Evolutionary conservation across 1,140 invertebrate species (phyloP).

Genomic region (Drosophila ananassae): DNA sequence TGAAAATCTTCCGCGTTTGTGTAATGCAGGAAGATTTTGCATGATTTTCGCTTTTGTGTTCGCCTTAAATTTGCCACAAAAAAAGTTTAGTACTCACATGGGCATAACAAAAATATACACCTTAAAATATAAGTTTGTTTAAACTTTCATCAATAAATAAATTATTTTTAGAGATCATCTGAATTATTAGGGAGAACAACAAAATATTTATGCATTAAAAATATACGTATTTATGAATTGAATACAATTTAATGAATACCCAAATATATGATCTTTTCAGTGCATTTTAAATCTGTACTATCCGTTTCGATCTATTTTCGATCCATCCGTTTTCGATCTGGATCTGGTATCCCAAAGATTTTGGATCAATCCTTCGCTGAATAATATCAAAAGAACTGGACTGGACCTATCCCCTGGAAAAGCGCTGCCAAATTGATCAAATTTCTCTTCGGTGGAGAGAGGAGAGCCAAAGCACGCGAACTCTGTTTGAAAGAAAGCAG

Average conservation of each 20-base stretch:
- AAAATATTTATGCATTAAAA: too few relatives aligned
- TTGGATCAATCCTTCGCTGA: not conserved
- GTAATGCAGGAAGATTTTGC: conserved; percentile 80
- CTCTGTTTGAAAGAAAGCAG: conserved; percentile 66
- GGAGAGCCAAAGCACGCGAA: conserved; percentile 44
- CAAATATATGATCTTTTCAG: not conserved
- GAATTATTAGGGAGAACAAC: too few relatives aligned
- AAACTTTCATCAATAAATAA: too few relatives aligned
- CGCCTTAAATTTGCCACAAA: conserved; percentile 2
- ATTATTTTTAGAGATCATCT: too few relatives aligned
- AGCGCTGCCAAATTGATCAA: conserved; percentile 11
- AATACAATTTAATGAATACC: too few relatives aligned
- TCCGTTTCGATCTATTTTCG: too few relatives aligned
- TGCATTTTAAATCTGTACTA: not conserved
- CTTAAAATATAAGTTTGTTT: not conserved
- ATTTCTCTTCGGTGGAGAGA: conserved; percentile 24
- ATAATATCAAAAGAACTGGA: not conserved
- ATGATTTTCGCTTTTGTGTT: conserved; percentile 59
- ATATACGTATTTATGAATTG: too few relatives aligned
- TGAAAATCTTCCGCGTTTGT: conserved; percentile 80
- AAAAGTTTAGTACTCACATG: not conserved
- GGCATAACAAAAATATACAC: not conserved
- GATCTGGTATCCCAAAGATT: not conserved
- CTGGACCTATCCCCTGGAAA: conserved; percentile 13
- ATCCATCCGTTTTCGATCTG: not conserved